Evolutionary conservation across 1,140 invertebrate genomes (phyloP).

Genomic region (Cyrtorhinus lividipennis): DNA sequence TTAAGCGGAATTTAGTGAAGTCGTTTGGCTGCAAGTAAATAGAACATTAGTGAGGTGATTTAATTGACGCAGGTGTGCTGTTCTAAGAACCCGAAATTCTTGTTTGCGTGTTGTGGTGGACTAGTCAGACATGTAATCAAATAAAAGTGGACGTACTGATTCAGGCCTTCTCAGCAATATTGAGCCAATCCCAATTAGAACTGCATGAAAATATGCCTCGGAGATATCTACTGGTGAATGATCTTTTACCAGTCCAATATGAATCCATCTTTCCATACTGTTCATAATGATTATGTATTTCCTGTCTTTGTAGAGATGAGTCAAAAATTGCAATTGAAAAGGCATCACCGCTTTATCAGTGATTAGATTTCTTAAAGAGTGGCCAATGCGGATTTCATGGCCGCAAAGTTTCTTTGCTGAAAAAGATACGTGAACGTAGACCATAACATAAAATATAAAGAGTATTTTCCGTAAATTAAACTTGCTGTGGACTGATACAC

Average conservation of each 20-base stretch:
- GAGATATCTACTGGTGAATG: slow-evolving; percentile 32
- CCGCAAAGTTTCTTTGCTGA: slow-evolving; percentile 36
- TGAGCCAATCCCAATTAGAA: slow-evolving; percentile 31
- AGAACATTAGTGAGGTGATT: too few species aligned
- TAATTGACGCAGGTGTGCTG: too few species aligned
- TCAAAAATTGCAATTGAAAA: slow-evolving; percentile 28
- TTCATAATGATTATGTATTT: slow-evolving; percentile 36
- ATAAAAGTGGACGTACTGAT: background rate
- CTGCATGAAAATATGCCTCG: slow-evolving; percentile 38
- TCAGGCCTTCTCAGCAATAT: background rate
- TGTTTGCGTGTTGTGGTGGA: too few species aligned
- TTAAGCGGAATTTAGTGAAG: too few species aligned
- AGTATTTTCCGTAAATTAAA: background rate
- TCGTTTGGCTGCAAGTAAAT: too few species aligned
- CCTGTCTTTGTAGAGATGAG: slow-evolving; percentile 30
- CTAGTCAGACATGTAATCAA: background rate
- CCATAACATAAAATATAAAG: too few species aligned
- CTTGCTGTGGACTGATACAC: background rate
- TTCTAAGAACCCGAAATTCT: too few species aligned
- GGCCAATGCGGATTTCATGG: slow-evolving; percentile 36
- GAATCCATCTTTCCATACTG: slow-evolving; percentile 31
- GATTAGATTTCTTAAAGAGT: slow-evolving; percentile 36
- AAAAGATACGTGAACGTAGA: slow-evolving; percentile 22
- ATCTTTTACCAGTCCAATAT: slow-evolving; percentile 33
- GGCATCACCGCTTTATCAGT: slow-evolving; percentile 27